phyloP scores from a whole-genome alignment of 1,140 invertebrate species.

The Drosophila ogumai region DNA sequence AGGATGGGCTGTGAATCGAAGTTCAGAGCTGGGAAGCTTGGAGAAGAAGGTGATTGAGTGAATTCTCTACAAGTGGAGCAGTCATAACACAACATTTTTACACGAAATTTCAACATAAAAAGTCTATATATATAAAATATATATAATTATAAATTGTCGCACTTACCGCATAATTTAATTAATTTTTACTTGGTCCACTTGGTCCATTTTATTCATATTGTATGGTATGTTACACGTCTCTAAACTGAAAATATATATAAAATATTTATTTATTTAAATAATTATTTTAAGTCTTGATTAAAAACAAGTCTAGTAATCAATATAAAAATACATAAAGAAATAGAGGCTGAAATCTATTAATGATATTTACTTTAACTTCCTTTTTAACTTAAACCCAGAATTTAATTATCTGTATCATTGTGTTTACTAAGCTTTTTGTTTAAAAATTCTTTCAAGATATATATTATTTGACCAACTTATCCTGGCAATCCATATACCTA shows the following conservation, averaged over 20 bases:
- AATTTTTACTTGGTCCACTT: background rate
- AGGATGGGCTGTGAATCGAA: constrained; percentile 9
- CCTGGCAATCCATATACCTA: constrained; percentile 26
- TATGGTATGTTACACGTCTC: too few species aligned
- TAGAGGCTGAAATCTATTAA: too few species aligned
- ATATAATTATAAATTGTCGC: background rate
- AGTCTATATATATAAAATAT: background rate
- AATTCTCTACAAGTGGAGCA: constrained; percentile 7
- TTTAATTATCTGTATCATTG: background rate
- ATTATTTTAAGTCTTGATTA: too few species aligned
- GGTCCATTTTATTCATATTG: background rate
- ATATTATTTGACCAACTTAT: background rate
- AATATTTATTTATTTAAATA: too few species aligned
- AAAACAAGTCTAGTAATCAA: too few species aligned
- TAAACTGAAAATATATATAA: too few species aligned
- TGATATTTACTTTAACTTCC: too few species aligned
- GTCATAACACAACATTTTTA: too few species aligned
- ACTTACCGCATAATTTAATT: background rate
- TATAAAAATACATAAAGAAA: too few species aligned
- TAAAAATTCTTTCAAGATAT: background rate
- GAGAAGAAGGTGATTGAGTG: background rate
- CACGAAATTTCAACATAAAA: background rate
- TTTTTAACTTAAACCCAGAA: background rate
- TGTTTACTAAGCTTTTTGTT: background rate
- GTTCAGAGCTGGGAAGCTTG: background rate